These are phyloP conservation scores for Agapostemon virescens DNA, from an alignment of 2,888 invertebrate genomes.

Conservation along the genomic window DNA sequence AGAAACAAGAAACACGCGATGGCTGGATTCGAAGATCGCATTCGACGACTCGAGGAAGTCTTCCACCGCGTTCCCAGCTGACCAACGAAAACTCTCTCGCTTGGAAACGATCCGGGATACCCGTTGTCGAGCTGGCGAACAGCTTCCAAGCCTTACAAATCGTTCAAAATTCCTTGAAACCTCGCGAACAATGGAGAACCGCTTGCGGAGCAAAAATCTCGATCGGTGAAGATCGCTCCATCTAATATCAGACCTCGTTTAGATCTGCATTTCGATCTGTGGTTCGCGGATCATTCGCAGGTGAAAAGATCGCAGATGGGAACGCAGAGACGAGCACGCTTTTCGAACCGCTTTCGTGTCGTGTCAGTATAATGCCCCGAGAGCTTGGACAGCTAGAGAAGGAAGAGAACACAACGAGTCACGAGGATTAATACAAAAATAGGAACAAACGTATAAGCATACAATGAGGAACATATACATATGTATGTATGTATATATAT, in stretches of 20 bases:
- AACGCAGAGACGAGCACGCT: slow-evolving; percentile 5
- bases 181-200: not conserved
- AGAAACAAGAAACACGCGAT: not conserved
- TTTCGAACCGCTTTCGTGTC: slow-evolving; percentile 24
- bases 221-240: not conserved
- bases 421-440: slow-evolving; percentile 71
- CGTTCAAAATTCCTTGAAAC: not conserved
- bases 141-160: not conserved
- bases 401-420: slow-evolving; percentile 65
- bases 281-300: not conserved
- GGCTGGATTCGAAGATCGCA: slow-evolving; percentile 23
- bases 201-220: not conserved
- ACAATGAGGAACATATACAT: slow-evolving; percentile 74
- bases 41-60: slow-evolving; percentile 13
- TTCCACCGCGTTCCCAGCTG: not conserved
- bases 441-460: slow-evolving; percentile 75
- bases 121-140: not conserved
- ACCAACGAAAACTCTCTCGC: not conserved
- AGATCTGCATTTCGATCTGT: not conserved
- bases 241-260: too few species aligned
- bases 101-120: not conserved
- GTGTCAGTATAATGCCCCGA: slow-evolving; percentile 52
- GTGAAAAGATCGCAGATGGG: not conserved
- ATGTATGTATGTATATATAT: slow-evolving; percentile 24
- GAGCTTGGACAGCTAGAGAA: slow-evolving; percentile 43